Evolutionary conservation across 2,888 invertebrate genomes (phyloP), one percentile per base, ranked within the genome.

Genomic region (Erebia palarica): DNA sequence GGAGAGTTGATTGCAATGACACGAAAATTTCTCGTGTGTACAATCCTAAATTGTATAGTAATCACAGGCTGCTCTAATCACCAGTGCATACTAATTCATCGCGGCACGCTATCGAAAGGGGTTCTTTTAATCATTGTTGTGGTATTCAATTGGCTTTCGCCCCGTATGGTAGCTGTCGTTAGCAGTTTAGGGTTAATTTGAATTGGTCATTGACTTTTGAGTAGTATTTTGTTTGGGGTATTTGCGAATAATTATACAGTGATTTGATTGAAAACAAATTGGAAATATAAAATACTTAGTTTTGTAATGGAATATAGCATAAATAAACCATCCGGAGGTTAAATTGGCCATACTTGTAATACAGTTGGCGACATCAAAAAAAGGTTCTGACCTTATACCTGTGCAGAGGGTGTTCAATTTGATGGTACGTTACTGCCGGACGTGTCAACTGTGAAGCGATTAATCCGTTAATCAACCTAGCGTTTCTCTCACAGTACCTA

Each of bases 41-140:
- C 49, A 18, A 4, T 14, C 49, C 59, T 59, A 65, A 65, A 57
- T 21, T 13, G 59, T 49, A 13, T 8, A 61, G 47, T 67, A 67
- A 67, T 67, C 58, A 59, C 64, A 64, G 69, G 47, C 65, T 63
- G 64, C 69, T 49, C 49, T 59, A 59, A 67, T 67, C 67, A 64
- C 44, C 66, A 67, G 66, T 63, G 72, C 72, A 65, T 73, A 57
- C 71, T 71, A 71, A 71, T 68, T 60, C 68, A 59, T 51, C 64
- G 65, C 53, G 55, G 59, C 70, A 66, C 70, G 60, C 60, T 44
- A 60, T 53, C 44, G 47, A 53, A 57, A 61, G 65, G 55, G 68
- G 68, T 57, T 64, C 71, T 71, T 71, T 73, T 73, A 73, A 72
- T 69, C 68, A 69, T 73, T 73, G 68, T 73, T 73, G 73, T 55